A percentile compares a stretch with the other conserved stretches of the same genome.
Evolutionary conservation across 2,113 vertebrate species (phyloP).

Genomic region (Platichthys flesus): DNA sequence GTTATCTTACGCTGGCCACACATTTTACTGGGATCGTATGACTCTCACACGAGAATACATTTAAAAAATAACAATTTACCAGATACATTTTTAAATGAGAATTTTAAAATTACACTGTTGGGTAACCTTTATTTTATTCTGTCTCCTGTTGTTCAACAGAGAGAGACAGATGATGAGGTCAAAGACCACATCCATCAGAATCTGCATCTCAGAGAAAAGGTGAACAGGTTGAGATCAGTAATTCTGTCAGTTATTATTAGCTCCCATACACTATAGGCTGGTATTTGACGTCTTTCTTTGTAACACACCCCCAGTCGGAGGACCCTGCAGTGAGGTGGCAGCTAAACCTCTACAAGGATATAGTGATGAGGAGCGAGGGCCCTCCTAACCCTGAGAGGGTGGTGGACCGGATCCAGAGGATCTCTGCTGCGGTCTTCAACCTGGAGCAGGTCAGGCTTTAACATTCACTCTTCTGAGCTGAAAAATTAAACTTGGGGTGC

Average conservation of each 20-base stretch:
- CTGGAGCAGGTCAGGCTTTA: conserved; percentile 85
- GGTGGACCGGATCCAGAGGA: conserved; percentile 94
- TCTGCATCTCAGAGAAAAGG: conserved; percentile 95
- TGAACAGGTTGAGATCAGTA: conserved; percentile 57
- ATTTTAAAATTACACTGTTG: not conserved
- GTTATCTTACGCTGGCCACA: not conserved
- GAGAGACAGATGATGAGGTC: conserved; percentile 96
- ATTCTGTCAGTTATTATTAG: not conserved
- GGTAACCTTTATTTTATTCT: not conserved
- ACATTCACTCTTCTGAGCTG: not conserved
- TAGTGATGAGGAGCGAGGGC: conserved; percentile 87
- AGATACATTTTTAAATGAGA: not conserved
- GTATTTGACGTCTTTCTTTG: not conserved
- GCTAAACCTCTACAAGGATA: conserved; percentile 94
- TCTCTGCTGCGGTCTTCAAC: conserved; percentile 96
- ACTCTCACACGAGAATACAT: not conserved
- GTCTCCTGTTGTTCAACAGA: conserved; percentile 82
- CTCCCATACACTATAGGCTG: not conserved
- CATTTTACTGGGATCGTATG: not conserved
- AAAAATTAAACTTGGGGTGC: not conserved
- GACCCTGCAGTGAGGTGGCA: conserved; percentile 98
- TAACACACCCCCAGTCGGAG: conserved; percentile 84
- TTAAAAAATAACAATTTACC: not conserved
- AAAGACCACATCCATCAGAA: conserved; percentile 94
- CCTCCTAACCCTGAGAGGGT: conserved; percentile 88